These are phyloP conservation scores for Takifugu ocellatus DNA, from an alignment of 2,797 vertebrate species.

Conservation along the genomic window DNA sequence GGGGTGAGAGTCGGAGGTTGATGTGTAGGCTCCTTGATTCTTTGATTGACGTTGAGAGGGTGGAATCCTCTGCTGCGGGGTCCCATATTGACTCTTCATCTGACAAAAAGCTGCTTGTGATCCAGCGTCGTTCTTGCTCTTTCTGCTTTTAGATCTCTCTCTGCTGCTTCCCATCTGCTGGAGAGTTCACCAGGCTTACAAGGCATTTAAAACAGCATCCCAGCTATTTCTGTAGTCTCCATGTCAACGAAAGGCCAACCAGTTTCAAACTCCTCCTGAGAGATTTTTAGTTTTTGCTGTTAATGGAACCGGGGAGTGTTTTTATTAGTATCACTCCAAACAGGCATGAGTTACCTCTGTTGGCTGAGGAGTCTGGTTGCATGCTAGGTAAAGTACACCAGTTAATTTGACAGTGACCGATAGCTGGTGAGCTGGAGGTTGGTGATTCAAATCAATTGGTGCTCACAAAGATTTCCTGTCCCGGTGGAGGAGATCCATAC, in stretches of 20 bases:
- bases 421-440: slow-evolving; percentile 42
- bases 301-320: not conserved
- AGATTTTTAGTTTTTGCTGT: slow-evolving; percentile 12
- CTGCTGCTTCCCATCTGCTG: slow-evolving; percentile 32
- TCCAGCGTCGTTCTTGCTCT: slow-evolving; percentile 25
- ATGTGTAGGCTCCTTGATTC: slow-evolving; percentile 48
- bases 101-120: slow-evolving; percentile 52
- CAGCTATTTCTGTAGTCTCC: slow-evolving; percentile 40
- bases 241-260: slow-evolving; percentile 25
- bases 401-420: slow-evolving; percentile 71
- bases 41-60: slow-evolving; percentile 51
- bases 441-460: slow-evolving; percentile 61
- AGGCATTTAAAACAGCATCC: slow-evolving; percentile 32
- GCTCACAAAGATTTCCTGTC: slow-evolving; percentile 67
- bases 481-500: slow-evolving; percentile 61
- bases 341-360: slow-evolving; percentile 3
- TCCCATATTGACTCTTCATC: slow-evolving; percentile 53
- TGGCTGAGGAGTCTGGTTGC: slow-evolving; percentile 4
- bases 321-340: slow-evolving; percentile 13
- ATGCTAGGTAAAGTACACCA: slow-evolving; percentile 37
- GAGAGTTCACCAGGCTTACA: slow-evolving; percentile 38
- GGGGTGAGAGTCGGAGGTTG: slow-evolving; percentile 41
- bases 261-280: slow-evolving; percentile 25
- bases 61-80: slow-evolving; percentile 42
- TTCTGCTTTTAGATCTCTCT: slow-evolving; percentile 6